Conservation (phyloP, 2,113 vertebrate species). For the Pseudorectes ferrugineus region DNA sequence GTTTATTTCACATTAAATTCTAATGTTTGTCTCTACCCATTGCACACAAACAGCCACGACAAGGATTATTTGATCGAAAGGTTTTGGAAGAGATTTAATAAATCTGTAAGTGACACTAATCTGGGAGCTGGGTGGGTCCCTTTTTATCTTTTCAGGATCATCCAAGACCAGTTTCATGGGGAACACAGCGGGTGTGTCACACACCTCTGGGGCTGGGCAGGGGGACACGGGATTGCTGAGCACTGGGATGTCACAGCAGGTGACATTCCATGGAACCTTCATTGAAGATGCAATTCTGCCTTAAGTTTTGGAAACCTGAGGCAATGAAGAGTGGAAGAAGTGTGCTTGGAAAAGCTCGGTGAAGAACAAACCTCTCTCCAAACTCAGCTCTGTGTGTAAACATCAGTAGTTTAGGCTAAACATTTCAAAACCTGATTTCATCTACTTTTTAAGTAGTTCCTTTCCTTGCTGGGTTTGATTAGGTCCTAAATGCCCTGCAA, state of each 20-base stretch:
- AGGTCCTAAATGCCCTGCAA: not conserved
- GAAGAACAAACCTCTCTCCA: not conserved
- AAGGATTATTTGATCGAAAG: not conserved
- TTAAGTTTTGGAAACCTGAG: not conserved
- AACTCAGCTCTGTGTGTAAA: not conserved
- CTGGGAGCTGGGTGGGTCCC: not conserved
- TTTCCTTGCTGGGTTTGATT: not conserved
- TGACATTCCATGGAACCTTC: not conserved
- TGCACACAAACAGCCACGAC: not conserved
- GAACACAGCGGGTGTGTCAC: not conserved
- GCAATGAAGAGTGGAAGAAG: not conserved
- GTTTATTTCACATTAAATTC: rapidly evolving
- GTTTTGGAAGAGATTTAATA: not conserved
- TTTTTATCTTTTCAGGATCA: not conserved
- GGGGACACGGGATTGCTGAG: not conserved
- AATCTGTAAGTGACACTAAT: not conserved
- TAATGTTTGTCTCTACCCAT: not conserved
- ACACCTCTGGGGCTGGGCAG: not conserved
- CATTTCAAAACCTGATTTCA: not conserved
- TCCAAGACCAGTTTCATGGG: not conserved
- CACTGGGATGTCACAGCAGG: not conserved
- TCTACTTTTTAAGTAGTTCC: not conserved
- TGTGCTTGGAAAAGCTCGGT: not conserved
- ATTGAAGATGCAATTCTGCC: not conserved
- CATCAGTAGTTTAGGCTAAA: not conserved